Conservation (phyloP, 2,888 invertebrate species). For the Cartodere bifasciata region DNA sequence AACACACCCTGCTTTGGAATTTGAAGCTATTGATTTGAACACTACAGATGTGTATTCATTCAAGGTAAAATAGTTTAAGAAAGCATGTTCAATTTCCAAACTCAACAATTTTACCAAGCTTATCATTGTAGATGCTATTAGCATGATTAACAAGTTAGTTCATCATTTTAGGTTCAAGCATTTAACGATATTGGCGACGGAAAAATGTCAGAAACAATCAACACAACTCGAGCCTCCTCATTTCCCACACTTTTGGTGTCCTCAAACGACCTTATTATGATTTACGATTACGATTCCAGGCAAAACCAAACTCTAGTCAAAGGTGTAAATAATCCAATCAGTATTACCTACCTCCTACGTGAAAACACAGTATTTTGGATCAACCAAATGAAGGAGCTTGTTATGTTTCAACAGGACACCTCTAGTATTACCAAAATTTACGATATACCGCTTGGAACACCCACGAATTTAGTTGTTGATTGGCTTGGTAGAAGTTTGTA, state of each 20-base stretch:
- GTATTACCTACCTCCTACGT: conserved; percentile 52
- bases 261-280: conserved; percentile 56
- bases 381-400: conserved; percentile 60
- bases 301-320: conserved; percentile 42
- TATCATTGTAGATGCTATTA: no score
- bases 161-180: conserved; percentile 59
- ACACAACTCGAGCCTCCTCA: conserved; percentile 60
- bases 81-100: conserved; percentile 1
- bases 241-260: conserved; percentile 68
- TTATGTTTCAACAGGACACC: conserved; percentile 46
- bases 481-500: conserved; percentile 80
- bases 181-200: conserved; percentile 70
- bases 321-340: conserved; percentile 54
- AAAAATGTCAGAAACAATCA: conserved; percentile 48
- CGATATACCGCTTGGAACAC: conserved; percentile 44
- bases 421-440: conserved; percentile 42
- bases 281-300: conserved; percentile 64
- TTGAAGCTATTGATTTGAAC: conserved; percentile 42
- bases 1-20: conserved; percentile 41
- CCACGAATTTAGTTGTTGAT: conserved; percentile 62
- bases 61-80: conserved; percentile 38
- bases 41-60: conserved; percentile 55
- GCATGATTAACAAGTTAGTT: no score
- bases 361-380: conserved; percentile 74
- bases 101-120: no score